Percentiles rank a stretch among this genome's conserved stretches.
These are phyloP conservation scores for Scomber colias DNA, from an alignment of 2,113 vertebrate genomes.

Conservation along the genomic window DNA sequence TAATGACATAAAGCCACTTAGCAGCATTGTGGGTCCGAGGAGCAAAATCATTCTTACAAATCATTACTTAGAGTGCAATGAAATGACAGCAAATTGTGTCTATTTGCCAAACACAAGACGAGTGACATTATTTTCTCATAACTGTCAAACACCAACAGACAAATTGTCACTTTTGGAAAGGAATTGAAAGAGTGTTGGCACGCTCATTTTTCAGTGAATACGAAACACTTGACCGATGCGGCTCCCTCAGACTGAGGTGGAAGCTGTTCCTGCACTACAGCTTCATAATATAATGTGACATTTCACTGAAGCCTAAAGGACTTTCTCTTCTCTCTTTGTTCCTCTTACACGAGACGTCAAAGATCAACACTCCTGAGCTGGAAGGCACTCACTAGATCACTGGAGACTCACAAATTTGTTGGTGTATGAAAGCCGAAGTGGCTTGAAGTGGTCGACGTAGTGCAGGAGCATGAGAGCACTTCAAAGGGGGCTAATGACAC, in stretches of 20 bases:
- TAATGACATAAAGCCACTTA: conserved; percentile 10
- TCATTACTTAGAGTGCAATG: neutral
- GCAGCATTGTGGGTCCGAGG: neutral
- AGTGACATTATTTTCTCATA: neutral
- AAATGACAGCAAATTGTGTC: neutral
- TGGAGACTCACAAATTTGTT: too few relatives aligned
- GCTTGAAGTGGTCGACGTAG: too few relatives aligned
- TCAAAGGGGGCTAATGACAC: too few relatives aligned
- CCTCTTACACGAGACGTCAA: neutral
- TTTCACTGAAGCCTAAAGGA: conserved; percentile 35
- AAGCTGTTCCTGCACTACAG: conserved; percentile 6
- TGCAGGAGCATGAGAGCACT: too few relatives aligned
- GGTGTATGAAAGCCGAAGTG: too few relatives aligned
- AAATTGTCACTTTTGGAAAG: neutral
- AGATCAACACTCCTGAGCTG: neutral
- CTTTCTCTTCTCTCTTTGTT: conserved; percentile 16
- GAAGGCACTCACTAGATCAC: too few relatives aligned
- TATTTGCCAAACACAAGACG: neutral
- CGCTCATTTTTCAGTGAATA: neutral
- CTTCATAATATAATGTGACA: conserved; percentile 33
- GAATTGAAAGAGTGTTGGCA: neutral
- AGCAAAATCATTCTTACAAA: neutral
- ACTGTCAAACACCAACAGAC: neutral
- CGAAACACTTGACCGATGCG: neutral
- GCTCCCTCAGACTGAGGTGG: conserved; percentile 2